phyloP scores from a whole-genome alignment of 2,113 vertebrate genomes.

The Bos indicus region DNA sequence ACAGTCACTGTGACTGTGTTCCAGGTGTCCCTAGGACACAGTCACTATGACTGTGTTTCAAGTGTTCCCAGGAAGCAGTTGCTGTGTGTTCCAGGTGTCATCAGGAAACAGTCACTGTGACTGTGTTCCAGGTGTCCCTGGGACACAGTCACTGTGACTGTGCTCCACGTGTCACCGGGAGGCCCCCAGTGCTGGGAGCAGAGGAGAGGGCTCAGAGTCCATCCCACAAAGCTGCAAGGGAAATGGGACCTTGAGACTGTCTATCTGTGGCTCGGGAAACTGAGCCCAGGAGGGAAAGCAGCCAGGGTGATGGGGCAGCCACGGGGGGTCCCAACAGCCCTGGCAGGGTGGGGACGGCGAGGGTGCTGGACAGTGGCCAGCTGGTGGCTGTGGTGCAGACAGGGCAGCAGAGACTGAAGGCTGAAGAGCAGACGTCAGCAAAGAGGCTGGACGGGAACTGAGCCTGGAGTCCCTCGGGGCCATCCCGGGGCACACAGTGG shows the following conservation, averaged over 20 bases:
- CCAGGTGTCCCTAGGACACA: too few relatives aligned
- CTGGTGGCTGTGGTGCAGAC: background rate
- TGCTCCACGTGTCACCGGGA: background rate
- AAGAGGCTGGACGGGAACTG: background rate
- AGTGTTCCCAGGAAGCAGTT: too few relatives aligned
- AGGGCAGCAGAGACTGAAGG: background rate
- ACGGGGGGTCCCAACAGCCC: background rate
- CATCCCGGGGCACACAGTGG: background rate
- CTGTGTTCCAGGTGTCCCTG: rapidly evolving
- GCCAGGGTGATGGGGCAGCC: background rate
- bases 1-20: too few relatives aligned
- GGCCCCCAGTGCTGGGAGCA: background rate
- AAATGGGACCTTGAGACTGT: background rate
- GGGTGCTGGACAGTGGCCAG: background rate
- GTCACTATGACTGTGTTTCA: too few relatives aligned
- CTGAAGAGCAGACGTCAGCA: background rate
- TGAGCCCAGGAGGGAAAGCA: background rate
- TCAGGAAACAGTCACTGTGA: too few relatives aligned
- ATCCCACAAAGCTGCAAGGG: background rate
- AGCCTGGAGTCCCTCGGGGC: background rate
- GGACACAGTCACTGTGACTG: too few relatives aligned
- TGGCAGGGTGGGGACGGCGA: rapidly evolving
- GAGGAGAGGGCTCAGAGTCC: background rate
- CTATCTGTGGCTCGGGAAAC: background rate
- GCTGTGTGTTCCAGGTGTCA: too few relatives aligned